A percentile compares a stretch with the other conserved stretches of the same genome.
Conservation (phyloP, 2,113 vertebrate genomes). For the Boleophthalmus pectinirostris region DNA sequence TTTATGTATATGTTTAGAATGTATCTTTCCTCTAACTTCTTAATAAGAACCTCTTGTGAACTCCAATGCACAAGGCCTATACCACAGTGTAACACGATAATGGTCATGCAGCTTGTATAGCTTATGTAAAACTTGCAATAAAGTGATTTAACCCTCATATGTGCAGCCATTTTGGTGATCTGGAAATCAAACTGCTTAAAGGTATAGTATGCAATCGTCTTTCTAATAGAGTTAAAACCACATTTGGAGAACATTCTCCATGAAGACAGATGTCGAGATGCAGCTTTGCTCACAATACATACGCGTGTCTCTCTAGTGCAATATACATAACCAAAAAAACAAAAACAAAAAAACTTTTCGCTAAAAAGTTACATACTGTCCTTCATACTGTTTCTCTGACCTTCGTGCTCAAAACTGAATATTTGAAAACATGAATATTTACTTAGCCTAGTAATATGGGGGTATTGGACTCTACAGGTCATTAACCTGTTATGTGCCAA, state of each 20-base stretch:
- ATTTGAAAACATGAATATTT: neutral
- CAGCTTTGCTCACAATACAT: no score
- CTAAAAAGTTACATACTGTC: no score
- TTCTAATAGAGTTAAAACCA: no score
- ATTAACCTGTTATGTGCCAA: constrained; percentile 32
- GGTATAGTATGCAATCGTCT: no score
- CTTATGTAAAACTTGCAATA: neutral
- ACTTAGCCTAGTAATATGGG: neutral
- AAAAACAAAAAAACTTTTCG: no score
- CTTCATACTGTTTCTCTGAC: neutral
- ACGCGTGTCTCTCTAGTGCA: no score
- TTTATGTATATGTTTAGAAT: neutral
- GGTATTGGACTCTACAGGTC: constrained; percentile 26
- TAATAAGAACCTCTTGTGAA: neutral
- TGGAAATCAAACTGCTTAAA: neutral
- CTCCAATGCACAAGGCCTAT: neutral
- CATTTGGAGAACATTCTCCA: no score
- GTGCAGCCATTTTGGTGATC: neutral
- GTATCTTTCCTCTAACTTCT: no score
- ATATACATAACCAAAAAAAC: no score
- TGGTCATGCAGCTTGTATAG: neutral
- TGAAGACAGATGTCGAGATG: no score
- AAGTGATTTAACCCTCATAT: neutral
- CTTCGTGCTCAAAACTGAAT: neutral
- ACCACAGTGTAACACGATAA: neutral